Percentiles rank a stretch among this genome's conserved stretches.
These are phyloP conservation scores for Actinemys pallida DNA, from an alignment of 2,113 vertebrate species.

Conservation along the genomic window DNA sequence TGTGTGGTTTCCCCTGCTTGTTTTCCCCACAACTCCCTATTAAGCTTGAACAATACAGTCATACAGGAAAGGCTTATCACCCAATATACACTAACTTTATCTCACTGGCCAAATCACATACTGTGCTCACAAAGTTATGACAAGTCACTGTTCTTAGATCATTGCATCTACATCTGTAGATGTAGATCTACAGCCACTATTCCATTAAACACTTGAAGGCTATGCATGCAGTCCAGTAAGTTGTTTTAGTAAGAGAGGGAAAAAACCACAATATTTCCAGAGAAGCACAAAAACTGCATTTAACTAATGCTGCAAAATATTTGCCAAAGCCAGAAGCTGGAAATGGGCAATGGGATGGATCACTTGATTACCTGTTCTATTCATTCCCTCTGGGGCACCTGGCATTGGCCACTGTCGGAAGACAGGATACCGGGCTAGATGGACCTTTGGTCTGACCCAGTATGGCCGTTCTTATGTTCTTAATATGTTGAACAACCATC, in stretches of 20 bases:
- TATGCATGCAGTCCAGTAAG: rapidly evolving
- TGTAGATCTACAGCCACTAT: neutral
- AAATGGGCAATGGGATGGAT: too few species aligned
- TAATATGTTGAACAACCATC: neutral
- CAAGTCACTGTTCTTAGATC: neutral
- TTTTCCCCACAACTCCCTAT: neutral
- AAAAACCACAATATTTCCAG: neutral
- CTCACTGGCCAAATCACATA: rapidly evolving
- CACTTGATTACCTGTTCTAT: too few species aligned
- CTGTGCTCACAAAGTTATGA: rapidly evolving
- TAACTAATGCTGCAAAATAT: neutral
- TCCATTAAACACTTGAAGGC: neutral
- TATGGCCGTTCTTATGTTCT: too few species aligned
- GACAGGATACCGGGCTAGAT: too few species aligned
- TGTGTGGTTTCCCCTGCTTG: neutral
- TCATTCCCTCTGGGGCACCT: too few species aligned
- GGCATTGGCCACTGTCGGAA: too few species aligned
- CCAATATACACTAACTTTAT: neutral
- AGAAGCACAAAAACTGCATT: neutral
- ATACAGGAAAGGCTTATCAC: neutral
- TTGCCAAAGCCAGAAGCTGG: neutral
- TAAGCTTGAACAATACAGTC: neutral
- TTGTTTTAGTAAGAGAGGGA: neutral
- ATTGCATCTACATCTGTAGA: neutral
- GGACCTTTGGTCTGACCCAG: too few species aligned